Conservation (phyloP, 64 coral and sea anemone species). For the Cladopsammia gracilis region DNA sequence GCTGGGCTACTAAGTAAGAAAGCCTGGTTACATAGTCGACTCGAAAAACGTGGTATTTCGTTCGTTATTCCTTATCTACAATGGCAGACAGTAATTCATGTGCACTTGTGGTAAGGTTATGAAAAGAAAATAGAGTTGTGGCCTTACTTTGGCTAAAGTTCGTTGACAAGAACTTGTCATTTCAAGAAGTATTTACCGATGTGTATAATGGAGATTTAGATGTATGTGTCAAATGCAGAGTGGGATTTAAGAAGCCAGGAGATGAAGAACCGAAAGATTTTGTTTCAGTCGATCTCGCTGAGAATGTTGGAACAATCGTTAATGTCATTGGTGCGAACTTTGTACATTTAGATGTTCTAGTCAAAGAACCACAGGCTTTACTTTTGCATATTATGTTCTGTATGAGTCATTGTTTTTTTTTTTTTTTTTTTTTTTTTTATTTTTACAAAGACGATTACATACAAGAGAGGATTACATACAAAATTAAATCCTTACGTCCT, state of each 20-base stretch:
- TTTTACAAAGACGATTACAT: no score
- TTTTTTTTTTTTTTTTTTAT: no score
- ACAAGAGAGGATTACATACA: no score
- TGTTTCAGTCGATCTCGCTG: background rate
- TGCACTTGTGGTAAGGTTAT: conserved; percentile 43
- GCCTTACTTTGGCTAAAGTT: conserved; percentile 52
- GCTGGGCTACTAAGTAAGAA: background rate
- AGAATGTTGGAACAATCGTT: no score
- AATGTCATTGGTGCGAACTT: no score
- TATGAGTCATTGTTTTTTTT: no score
- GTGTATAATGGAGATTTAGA: conserved; percentile 49
- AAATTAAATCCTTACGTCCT: no score
- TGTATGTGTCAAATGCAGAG: conserved; percentile 46
- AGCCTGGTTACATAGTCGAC: background rate
- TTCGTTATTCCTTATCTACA: conserved; percentile 1
- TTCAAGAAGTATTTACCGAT: conserved; percentile 59
- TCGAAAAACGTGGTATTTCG: no score
- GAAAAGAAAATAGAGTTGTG: conserved; percentile 36
- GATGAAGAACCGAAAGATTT: conserved; percentile 24
- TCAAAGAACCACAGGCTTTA: no score
- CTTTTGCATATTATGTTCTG: no score
- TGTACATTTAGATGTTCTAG: no score
- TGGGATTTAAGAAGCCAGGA: conserved; percentile 46
- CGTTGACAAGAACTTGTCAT: conserved; percentile 50
- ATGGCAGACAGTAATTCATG: conserved; percentile 21